Percentiles rank a stretch among this genome's conserved stretches.
These are phyloP conservation scores for Carassius gibelio DNA, from an alignment of 2,113 vertebrate genomes.

Conservation along the genomic window DNA sequence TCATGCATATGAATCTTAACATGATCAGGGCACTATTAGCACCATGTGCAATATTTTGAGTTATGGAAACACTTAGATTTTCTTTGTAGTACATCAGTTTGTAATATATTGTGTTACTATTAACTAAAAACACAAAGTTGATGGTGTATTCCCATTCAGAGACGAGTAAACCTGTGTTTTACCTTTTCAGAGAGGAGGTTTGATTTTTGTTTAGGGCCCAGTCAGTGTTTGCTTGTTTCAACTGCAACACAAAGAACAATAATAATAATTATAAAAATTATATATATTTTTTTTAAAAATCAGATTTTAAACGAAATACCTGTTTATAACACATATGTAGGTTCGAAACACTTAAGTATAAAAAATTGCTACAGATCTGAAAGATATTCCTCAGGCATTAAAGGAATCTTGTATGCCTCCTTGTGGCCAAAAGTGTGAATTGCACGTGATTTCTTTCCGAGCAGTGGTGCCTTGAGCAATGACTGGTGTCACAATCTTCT, in stretches of 20 bases:
- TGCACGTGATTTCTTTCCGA: not conserved
- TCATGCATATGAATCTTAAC: not conserved
- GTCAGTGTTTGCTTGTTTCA: constrained; percentile 86
- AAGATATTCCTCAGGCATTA: not conserved
- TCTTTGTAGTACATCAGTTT: not conserved
- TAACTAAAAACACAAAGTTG: not conserved
- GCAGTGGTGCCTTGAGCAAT: constrained; percentile 52
- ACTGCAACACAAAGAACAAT: constrained; percentile 68
- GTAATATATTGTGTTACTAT: not conserved
- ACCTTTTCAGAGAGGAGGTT: constrained; percentile 86
- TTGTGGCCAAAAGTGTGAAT: constrained; percentile 62
- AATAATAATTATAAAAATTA: not conserved
- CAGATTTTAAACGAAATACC: not conserved
- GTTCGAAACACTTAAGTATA: not conserved
- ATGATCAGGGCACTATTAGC: not conserved
- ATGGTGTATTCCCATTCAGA: not conserved
- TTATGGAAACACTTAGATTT: not conserved
- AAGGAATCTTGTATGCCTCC: constrained; percentile 61
- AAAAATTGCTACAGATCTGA: not conserved
- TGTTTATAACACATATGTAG: not conserved
- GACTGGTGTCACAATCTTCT: constrained; percentile 61
- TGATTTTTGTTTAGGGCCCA: constrained; percentile 83
- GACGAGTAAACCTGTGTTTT: constrained; percentile 38
- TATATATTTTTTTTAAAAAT: not conserved
- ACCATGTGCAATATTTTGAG: not conserved